Conservation (phyloP, 1,140 invertebrate genomes). For the Dolichoris vasculosae region DNA sequence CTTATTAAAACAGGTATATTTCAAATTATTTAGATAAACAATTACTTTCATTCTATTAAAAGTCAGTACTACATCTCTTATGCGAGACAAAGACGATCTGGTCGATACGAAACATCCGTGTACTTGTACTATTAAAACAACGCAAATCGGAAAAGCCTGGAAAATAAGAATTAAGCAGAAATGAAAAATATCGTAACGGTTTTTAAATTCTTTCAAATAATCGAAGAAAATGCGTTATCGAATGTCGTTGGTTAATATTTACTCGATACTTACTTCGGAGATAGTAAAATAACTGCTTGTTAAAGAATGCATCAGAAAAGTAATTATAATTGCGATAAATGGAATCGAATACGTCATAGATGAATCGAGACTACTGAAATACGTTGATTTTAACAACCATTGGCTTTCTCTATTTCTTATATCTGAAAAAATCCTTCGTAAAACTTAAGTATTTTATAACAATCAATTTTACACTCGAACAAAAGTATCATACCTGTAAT, state of each 20-base stretch:
- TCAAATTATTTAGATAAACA: background rate
- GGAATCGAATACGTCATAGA: slow-evolving; percentile 79
- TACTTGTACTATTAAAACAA: slow-evolving; percentile 68
- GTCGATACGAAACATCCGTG: slow-evolving; percentile 66
- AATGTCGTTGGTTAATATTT: background rate
- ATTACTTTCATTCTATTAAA: slow-evolving; percentile 70
- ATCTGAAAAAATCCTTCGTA: slow-evolving; percentile 67
- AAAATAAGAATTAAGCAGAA: background rate
- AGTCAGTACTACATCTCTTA: slow-evolving; percentile 64
- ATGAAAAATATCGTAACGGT: background rate
- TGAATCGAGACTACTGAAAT: slow-evolving; percentile 78
- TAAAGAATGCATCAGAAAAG: slow-evolving; percentile 79
- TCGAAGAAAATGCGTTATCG: too few relatives aligned
- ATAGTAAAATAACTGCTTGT: slow-evolving; percentile 78
- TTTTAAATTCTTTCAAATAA: too few relatives aligned
- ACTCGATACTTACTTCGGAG: slow-evolving; percentile 75
- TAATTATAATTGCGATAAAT: slow-evolving; percentile 78
- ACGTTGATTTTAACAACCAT: slow-evolving; percentile 77
- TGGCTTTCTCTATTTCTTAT: slow-evolving; percentile 76
- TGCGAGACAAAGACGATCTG: slow-evolving; percentile 65
- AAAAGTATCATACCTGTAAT: slow-evolving; percentile 59
- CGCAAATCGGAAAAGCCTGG: slow-evolving; percentile 72
- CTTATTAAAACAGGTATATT: background rate
- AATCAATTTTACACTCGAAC: background rate
- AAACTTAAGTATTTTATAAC: slow-evolving; percentile 4